Conservation (phyloP, 1,140 invertebrate genomes). For the Steinernema feltiae region DNA sequence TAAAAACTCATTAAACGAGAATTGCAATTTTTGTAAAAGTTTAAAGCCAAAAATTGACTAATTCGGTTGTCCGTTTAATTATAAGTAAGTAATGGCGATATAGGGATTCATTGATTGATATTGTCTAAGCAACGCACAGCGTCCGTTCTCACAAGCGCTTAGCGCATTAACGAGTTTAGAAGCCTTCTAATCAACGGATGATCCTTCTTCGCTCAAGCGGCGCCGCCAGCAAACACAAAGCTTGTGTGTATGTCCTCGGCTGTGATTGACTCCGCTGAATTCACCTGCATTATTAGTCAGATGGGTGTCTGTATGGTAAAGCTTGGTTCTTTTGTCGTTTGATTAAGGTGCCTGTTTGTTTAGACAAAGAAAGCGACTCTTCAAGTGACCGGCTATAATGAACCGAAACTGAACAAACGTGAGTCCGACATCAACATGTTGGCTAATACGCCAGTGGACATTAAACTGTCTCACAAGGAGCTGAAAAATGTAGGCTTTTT, state of each 20-base stretch:
- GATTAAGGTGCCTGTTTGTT: neutral
- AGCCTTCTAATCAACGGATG: neutral
- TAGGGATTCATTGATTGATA: too few species aligned
- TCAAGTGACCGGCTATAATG: neutral
- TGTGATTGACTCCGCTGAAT: neutral
- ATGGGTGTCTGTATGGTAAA: conserved; percentile 9
- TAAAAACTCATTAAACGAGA: too few species aligned
- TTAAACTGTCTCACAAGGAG: neutral
- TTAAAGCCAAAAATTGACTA: too few species aligned
- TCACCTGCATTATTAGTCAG: neutral
- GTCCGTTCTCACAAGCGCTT: neutral
- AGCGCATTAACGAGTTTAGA: neutral
- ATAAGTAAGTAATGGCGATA: too few species aligned
- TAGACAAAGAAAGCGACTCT: neutral
- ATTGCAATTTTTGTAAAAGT: too few species aligned
- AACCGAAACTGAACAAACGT: neutral
- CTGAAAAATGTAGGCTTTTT: neutral
- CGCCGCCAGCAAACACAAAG: neutral
- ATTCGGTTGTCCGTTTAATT: too few species aligned
- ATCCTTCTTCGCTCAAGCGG: neutral
- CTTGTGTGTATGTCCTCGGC: neutral
- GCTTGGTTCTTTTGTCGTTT: neutral
- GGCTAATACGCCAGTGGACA: neutral
- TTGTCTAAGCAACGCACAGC: neutral
- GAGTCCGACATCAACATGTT: conserved; percentile 6